phyloP scores from a whole-genome alignment of 2,113 vertebrate species.

The Rhynchopsitta pachyrhyncha region DNA sequence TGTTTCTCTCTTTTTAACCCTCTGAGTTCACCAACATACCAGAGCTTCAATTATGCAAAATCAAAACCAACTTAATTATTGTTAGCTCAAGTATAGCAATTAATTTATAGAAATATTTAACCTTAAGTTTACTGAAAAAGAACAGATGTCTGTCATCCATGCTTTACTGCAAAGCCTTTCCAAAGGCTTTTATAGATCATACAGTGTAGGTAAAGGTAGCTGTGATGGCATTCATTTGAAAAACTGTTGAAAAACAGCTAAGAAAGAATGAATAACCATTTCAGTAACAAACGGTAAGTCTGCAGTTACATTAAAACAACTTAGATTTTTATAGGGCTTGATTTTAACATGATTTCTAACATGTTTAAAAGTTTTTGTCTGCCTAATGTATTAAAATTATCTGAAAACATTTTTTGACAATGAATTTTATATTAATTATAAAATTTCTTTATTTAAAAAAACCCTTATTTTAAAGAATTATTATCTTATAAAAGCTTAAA shows the following conservation, averaged over 20 bases:
- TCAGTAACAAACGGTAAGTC: not conserved
- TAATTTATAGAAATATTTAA: conserved; percentile 51
- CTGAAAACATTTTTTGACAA: not conserved
- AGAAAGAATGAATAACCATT: not conserved
- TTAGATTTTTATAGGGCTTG: not conserved
- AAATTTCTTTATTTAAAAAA: not conserved
- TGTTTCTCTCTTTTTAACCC: not conserved
- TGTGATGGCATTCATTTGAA: not conserved
- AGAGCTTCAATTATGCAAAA: conserved; percentile 34
- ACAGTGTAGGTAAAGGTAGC: not conserved
- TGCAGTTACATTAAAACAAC: not conserved
- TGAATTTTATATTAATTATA: not conserved
- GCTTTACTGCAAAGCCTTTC: not conserved
- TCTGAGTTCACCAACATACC: not conserved
- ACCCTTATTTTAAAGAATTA: not conserved
- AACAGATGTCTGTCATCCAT: not conserved
- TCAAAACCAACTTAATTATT: not conserved
- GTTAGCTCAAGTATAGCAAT: conserved; percentile 13
- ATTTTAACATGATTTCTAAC: not conserved
- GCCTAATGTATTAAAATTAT: not conserved
- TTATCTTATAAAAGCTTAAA: not conserved
- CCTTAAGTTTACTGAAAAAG: not conserved
- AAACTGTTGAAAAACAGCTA: not conserved
- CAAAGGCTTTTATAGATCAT: not conserved
- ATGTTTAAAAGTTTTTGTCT: not conserved